Evolutionary conservation across 2,797 vertebrate genomes (phyloP), one percentile per base, ranked within the genome.

Genomic region (Hoplostethus mediterraneus): DNA sequence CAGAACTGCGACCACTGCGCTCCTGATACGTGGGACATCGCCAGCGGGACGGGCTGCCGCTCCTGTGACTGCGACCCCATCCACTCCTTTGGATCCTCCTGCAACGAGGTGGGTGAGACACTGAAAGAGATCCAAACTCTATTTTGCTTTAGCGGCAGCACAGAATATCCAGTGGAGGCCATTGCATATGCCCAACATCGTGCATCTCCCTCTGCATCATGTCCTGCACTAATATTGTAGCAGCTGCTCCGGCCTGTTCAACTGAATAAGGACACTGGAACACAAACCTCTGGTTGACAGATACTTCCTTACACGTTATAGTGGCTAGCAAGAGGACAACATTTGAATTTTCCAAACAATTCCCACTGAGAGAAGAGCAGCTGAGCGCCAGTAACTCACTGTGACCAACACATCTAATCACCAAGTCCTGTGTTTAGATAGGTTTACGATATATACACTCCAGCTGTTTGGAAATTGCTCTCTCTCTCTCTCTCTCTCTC

Each of bases 1-100:
- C 95, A 94, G 92, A 95, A 93, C 71, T 99, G 98, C 3, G 96
- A 98, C 87, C 96, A 56, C 80, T 99, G 98, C 4, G 95, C 95
- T 0, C 86, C 93, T 0, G 89, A 98, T 48, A 98, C 95, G 0
- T 99, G 98, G 97, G 93, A 95, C 60, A 90, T 99, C 21, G 88
- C 93, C 85, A 93, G 96, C 0, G 95, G 96, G 13, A 36, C 79
- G 0, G 98, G 98, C 44, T 99, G 98, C 51, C 90, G 95, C 73
- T 87, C 2, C 0, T 99, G 98, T 1, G 77, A 73, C 87, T 99
- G 98, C 0, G 92, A 97, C 85, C 82, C 90, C 0, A 11, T 73
- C 0, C 97, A 96, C 79, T 95, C 98, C 21, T 90, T 94, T 0
- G 91, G 93, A 1, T 92, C 95, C 0, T 96, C 96, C 51, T 99